Conservation (phyloP, 2,113 vertebrate genomes). For the Oophaga pumilio region DNA sequence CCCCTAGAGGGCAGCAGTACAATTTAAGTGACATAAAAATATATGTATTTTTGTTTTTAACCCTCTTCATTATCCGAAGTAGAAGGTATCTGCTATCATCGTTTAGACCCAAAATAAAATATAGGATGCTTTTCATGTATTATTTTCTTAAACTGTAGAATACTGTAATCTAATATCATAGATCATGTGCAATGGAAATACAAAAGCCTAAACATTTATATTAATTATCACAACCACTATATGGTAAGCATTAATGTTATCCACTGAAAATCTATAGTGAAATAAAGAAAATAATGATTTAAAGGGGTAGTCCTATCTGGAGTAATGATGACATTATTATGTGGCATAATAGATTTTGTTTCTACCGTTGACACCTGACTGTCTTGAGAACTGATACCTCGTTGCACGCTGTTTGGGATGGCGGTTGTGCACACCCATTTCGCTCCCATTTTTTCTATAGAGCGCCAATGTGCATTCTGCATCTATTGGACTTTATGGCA, state of each 20-base stretch:
- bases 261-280: background rate
- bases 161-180: background rate
- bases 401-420: too few relatives aligned
- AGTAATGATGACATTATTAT: too few relatives aligned
- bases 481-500: too few relatives aligned
- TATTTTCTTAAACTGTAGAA: background rate
- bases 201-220: background rate
- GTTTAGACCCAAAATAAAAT: background rate
- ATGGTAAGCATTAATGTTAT: background rate
- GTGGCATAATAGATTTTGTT: too few relatives aligned
- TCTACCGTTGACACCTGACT: too few relatives aligned
- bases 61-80: background rate
- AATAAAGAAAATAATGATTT: too few relatives aligned
- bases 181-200: background rate
- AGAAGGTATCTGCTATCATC: background rate
- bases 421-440: too few relatives aligned
- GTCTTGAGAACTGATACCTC: too few relatives aligned
- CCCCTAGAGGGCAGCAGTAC: conserved; percentile 55
- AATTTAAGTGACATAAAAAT: background rate
- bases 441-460: too few relatives aligned
- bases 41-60: background rate
- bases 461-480: too few relatives aligned
- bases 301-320: too few relatives aligned
- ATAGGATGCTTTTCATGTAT: background rate
- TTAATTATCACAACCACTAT: background rate